Evolutionary conservation across 2,797 vertebrate species (phyloP).

Genomic region (Falco berigora): DNA sequence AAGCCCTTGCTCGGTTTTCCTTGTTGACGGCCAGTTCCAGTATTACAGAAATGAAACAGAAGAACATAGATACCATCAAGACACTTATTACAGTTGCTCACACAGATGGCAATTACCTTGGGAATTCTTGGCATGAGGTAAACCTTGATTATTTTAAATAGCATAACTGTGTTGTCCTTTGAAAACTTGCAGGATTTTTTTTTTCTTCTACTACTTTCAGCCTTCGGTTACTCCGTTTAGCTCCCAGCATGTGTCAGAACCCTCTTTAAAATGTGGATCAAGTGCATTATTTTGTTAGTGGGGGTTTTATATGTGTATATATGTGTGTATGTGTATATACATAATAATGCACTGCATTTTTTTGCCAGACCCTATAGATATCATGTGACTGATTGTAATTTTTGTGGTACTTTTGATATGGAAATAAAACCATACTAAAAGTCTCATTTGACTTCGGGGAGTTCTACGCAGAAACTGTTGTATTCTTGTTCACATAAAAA

Average conservation of each 20-base stretch:
- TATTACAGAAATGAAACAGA: conserved; percentile 99
- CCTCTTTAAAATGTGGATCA: not conserved
- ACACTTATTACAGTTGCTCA: conserved; percentile 98
- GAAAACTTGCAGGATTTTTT: not conserved
- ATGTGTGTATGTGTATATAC: not conserved
- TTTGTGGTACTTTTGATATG: not conserved
- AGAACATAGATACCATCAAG: conserved; percentile 99
- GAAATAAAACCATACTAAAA: not conserved
- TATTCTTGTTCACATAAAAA: not conserved
- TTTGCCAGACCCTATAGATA: not conserved
- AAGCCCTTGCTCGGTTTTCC: conserved; percentile 95
- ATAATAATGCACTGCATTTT: not conserved
- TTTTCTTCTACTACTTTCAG: not conserved
- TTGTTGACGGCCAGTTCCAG: conserved; percentile 95
- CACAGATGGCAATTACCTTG: conserved; percentile 97
- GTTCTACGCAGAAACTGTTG: not conserved
- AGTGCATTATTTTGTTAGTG: not conserved
- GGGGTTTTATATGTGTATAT: not conserved
- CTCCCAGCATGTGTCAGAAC: not conserved
- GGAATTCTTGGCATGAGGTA: conserved; percentile 98
- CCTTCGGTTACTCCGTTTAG: not conserved
- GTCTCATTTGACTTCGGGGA: not conserved
- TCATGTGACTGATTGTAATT: not conserved
- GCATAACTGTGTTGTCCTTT: not conserved
- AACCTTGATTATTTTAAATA: not conserved